Evolutionary conservation across 1,140 invertebrate genomes (phyloP), one percentile per base, ranked within the genome.

Genomic region (Zaprionus taronus): DNA sequence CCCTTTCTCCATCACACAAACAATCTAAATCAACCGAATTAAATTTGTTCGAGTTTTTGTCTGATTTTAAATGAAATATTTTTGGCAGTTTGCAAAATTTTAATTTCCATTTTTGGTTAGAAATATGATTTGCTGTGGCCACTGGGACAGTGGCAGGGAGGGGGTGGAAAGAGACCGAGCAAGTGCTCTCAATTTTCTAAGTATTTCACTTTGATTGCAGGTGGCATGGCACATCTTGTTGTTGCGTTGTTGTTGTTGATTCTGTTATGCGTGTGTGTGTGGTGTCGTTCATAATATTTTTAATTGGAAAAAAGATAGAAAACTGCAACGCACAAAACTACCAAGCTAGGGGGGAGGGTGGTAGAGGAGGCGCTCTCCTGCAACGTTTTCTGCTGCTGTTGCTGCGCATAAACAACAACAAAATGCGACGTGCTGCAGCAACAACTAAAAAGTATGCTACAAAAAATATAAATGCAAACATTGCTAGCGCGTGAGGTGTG

Each of bases 391-490:
- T 34, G 28, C 9, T 70, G 72, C 31, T 34, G 28, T 2, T 70
- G 72, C 72, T 70, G 60, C 41, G 67, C 72, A 64, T 71, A 71
- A 64, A 64, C 60, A 74, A 74, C 20, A 60, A 58, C 55, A 34
- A 36, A 24, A 51, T 47, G 47, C 47, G 4, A 24, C 20, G 47
- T 24, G 47, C 20, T 51, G 22, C 17, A 75, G 57, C 56, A 56
- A 56, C 49, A 63, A 63, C 31, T 53, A 62, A 79, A 89, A 89
- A 76, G 81, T 89, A 90, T 89, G 85, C 85, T 74, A 84, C 74
- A 81, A 71, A 80, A 79, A 84, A 71, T 73, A 71, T 70, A 55
- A 72, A 67, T 76, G 71, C 72, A 36, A 77, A 80, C 41, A 64
- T 69, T 70, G 24, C 34, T 57, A 58, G 31, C 53, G 12, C 28